Conservation (phyloP, 1,140 invertebrate species). For the Linepithema humile region DNA sequence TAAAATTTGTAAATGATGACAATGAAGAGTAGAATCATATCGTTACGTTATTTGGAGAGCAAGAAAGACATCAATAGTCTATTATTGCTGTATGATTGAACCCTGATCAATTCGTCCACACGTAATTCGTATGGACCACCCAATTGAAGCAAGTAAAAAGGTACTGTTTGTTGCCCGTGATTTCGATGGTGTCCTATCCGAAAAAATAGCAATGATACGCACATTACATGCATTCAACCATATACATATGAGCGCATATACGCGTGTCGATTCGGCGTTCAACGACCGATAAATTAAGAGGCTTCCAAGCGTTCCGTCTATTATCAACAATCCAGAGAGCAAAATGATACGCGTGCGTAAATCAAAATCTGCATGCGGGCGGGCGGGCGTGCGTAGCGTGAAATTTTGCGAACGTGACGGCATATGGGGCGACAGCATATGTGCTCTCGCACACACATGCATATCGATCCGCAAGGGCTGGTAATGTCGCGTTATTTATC, state of each 20-base stretch:
- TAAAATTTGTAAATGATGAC: neutral
- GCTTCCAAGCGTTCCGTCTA: slow-evolving; percentile 45
- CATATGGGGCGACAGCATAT: slow-evolving; percentile 44
- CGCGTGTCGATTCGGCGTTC: slow-evolving; percentile 18
- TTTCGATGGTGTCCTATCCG: neutral
- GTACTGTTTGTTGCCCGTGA: neutral
- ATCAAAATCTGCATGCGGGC: slow-evolving; percentile 54
- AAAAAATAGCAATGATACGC: slow-evolving; percentile 16
- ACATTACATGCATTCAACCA: neutral
- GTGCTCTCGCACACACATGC: slow-evolving; percentile 15
- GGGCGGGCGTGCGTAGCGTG: slow-evolving; percentile 33
- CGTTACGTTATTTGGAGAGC: neutral
- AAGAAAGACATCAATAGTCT: neutral
- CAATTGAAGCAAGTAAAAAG: neutral
- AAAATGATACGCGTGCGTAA: slow-evolving; percentile 50
- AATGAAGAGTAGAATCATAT: neutral
- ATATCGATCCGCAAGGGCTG: slow-evolving; percentile 34
- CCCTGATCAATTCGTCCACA: no score
- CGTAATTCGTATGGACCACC: neutral
- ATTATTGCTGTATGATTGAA: neutral
- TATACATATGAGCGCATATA: neutral
- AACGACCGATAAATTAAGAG: slow-evolving; percentile 54
- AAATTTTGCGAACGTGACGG: slow-evolving; percentile 46
- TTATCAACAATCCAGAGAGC: slow-evolving; percentile 54
- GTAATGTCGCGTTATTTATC: slow-evolving; percentile 53